These are phyloP conservation scores for Caradrina clavipalpis DNA, from an alignment of 2,888 invertebrate genomes.

Conservation along the genomic window DNA sequence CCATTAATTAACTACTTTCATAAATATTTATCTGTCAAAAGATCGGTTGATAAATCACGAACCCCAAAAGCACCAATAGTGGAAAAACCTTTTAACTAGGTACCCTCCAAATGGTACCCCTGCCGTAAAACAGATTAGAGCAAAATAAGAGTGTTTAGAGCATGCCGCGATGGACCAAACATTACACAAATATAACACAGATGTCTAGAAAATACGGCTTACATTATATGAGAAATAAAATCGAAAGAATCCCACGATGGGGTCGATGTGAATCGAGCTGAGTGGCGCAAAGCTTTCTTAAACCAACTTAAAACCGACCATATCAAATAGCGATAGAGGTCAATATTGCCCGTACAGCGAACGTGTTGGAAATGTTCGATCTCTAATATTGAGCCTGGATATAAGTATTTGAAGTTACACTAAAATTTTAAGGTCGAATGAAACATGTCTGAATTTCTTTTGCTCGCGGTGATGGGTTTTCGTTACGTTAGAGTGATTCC, in stretches of 20 bases:
- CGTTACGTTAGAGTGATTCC: conserved; percentile 15
- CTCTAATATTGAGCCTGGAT: conserved; percentile 46
- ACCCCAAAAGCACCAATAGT: neutral
- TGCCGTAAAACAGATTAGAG: conserved; percentile 13
- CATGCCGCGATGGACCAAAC: conserved; percentile 4
- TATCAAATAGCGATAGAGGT: conserved; percentile 23
- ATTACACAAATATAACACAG: conserved; percentile 15
- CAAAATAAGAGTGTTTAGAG: neutral
- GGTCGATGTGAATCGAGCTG: conserved; percentile 31
- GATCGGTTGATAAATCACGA: neutral
- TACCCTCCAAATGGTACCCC: conserved; percentile 2
- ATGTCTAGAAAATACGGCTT: conserved; percentile 28
- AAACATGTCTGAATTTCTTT: conserved; percentile 45
- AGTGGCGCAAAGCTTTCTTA: conserved; percentile 33
- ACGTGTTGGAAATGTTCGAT: conserved; percentile 40
- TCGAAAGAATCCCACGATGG: conserved; percentile 35
- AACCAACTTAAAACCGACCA: conserved; percentile 28
- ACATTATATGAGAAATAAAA: conserved; percentile 51
- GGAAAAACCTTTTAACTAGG: conserved; percentile 12
- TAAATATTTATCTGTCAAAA: neutral
- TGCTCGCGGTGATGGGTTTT: conserved; percentile 12
- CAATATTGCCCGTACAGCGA: conserved; percentile 16
- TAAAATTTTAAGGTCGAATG: conserved; percentile 60
- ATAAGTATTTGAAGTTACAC: conserved; percentile 58
- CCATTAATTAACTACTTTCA: too few relatives aligned